Evolutionary conservation across 2,113 vertebrate genomes (phyloP).

Genomic region (Corydoras maculifer): DNA sequence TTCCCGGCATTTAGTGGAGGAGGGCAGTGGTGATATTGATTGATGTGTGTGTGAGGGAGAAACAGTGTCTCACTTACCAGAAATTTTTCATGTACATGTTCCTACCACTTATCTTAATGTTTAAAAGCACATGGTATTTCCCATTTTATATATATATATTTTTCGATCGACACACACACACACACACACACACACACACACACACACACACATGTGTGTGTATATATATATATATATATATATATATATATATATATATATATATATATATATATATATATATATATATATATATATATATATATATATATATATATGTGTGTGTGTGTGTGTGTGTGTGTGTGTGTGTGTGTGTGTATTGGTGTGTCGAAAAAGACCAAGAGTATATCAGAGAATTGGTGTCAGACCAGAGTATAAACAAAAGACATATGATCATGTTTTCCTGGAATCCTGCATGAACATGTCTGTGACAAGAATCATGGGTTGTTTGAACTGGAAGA

Average conservation of each 20-base stretch:
- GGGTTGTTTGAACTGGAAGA: slow-evolving; percentile 32
- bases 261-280: too few relatives aligned
- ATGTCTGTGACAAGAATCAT: slow-evolving; percentile 29
- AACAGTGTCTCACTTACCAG: slow-evolving; percentile 67
- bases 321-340: slow-evolving; percentile 15
- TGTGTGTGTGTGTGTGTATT: too few relatives aligned
- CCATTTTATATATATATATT: too few relatives aligned
- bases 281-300: too few relatives aligned
- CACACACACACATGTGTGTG: too few relatives aligned
- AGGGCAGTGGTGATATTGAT: slow-evolving; percentile 60
- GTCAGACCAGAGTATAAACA: slow-evolving; percentile 15
- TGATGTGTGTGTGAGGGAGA: slow-evolving; percentile 59
- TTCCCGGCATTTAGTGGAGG: slow-evolving; percentile 42
- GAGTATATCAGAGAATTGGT: not conserved
- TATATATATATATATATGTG: too few relatives aligned
- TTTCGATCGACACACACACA: too few relatives aligned
- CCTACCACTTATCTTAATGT: slow-evolving; percentile 8
- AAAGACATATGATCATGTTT: slow-evolving; percentile 16
- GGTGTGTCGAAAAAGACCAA: slow-evolving; percentile 20
- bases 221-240: too few relatives aligned
- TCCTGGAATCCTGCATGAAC: slow-evolving; percentile 26
- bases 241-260: too few relatives aligned
- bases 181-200: too few relatives aligned
- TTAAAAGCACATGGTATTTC: not conserved
- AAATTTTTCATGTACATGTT: slow-evolving; percentile 45